Evolutionary conservation across 2,888 invertebrate genomes (phyloP).

Genomic region (Homarus gammarus): DNA sequence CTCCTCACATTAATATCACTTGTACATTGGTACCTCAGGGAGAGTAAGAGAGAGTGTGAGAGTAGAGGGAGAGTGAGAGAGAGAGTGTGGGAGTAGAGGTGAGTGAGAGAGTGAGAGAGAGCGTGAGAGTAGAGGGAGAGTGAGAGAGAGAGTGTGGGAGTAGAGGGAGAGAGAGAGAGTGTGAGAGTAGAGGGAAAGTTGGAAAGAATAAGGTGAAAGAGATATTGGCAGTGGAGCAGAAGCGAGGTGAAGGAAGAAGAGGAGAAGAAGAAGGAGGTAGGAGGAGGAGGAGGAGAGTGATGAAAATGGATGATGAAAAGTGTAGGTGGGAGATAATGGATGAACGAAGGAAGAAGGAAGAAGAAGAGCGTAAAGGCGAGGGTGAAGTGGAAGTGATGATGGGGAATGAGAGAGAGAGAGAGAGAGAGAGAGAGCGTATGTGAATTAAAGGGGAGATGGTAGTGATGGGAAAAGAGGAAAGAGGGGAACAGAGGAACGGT

Average conservation of each 20-base stretch:
- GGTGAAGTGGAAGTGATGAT: background rate
- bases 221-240: no score
- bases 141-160: background rate
- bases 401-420: background rate
- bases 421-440: no score
- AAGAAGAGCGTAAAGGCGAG: background rate
- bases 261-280: no score
- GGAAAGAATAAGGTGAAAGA: background rate
- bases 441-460: no score
- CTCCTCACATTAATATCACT: constrained; percentile 35
- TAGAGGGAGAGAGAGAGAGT: background rate
- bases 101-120: background rate
- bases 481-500: background rate
- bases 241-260: no score
- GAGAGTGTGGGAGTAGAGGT: background rate
- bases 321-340: no score
- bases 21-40: background rate
- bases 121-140: background rate
- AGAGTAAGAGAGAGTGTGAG: background rate
- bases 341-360: background rate
- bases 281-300: no score
- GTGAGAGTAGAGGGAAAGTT: background rate
- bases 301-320: no score
- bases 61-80: background rate
- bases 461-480: background rate